phyloP scores from a whole-genome alignment of 2,113 vertebrate species.

The Thryonomys swinderianus region DNA sequence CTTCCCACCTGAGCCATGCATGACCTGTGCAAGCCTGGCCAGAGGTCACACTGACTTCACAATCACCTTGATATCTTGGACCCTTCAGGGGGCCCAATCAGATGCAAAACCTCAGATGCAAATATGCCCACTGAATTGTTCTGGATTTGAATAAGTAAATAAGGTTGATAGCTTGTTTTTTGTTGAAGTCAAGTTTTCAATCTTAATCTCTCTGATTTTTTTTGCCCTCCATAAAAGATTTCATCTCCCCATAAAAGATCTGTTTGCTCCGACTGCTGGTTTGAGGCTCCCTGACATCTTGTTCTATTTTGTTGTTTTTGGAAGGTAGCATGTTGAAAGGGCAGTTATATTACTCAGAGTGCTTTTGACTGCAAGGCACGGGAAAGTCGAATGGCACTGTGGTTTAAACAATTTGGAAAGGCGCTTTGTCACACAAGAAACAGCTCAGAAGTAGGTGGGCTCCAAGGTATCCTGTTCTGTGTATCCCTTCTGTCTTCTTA shows the following conservation, averaged over 20 bases:
- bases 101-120: conserved; percentile 31
- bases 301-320: not conserved
- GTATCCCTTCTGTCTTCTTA: not conserved
- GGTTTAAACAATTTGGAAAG: not conserved
- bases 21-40: not conserved
- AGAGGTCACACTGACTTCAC: not conserved
- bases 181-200: conserved; percentile 25
- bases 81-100: not conserved
- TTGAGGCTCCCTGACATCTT: not conserved
- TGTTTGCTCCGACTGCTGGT: not conserved
- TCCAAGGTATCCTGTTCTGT: not conserved
- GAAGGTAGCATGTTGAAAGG: not conserved
- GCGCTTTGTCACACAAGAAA: not conserved
- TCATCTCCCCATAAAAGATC: not conserved
- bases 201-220: not conserved
- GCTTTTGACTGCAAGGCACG: not conserved
- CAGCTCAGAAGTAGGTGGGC: not conserved
- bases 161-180: not conserved
- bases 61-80: not conserved
- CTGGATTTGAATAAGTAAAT: not conserved
- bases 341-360: not conserved
- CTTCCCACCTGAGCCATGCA: not conserved
- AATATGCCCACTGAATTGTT: not conserved
- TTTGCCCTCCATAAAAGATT: not conserved
- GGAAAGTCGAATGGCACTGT: not conserved